These are phyloP conservation scores for Enteromius viviparus DNA, from an alignment of 2,797 vertebrate genomes.

Conservation along the genomic window DNA sequence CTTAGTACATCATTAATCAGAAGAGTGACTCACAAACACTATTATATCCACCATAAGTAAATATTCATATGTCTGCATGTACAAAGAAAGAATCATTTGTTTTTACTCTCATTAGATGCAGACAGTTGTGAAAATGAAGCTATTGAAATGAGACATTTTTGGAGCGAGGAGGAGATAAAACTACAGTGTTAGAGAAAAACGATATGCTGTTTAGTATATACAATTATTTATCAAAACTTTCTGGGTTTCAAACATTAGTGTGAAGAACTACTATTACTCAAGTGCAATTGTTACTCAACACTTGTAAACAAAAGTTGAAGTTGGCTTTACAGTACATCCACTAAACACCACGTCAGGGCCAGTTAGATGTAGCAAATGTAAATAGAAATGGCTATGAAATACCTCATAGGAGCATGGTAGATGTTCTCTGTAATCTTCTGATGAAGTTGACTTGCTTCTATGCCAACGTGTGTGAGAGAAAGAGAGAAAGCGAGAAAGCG, in stretches of 20 bases:
- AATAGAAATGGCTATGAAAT: too few species aligned
- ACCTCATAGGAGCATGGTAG: constrained; percentile 86
- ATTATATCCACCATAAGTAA: background rate
- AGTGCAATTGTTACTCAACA: background rate
- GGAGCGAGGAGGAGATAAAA: background rate
- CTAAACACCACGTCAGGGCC: background rate
- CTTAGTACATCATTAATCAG: background rate
- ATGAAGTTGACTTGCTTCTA: constrained; percentile 90
- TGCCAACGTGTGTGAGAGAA: constrained; percentile 40
- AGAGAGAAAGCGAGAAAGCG: background rate
- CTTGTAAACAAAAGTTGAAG: background rate
- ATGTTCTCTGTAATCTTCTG: constrained; percentile 86
- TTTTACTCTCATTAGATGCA: background rate
- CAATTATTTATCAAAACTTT: background rate
- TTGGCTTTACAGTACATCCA: background rate
- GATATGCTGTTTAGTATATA: background rate
- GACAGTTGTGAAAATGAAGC: background rate
- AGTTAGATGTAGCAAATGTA: background rate
- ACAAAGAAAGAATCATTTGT: background rate
- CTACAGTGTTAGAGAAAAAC: background rate
- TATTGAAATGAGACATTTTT: background rate
- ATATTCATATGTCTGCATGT: background rate
- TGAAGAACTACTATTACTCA: background rate
- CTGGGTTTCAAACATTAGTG: background rate
- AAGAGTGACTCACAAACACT: background rate